Conservation (phyloP, 2,797 vertebrate genomes). For the Hydrolagus colliei region DNA sequence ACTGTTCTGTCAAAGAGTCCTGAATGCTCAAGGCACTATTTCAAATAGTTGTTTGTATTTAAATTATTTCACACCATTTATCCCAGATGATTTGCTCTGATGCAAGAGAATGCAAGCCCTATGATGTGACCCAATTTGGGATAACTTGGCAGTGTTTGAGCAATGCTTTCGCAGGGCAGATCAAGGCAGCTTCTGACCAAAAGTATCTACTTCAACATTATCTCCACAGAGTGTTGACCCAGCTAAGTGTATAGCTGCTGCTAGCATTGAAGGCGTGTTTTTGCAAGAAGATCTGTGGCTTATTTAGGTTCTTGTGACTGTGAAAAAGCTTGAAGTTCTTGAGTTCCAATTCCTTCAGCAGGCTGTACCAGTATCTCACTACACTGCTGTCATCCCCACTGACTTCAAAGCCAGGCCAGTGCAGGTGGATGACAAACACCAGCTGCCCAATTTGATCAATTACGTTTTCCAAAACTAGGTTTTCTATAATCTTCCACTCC, state of each 20-base stretch:
- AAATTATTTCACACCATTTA: background rate
- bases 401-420: slow-evolving; percentile 94
- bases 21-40: background rate
- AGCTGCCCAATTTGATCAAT: slow-evolving; percentile 81
- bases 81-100: background rate
- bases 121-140: background rate
- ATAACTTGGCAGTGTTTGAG: background rate
- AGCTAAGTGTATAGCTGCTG: slow-evolving; percentile 79
- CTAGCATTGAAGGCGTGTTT: slow-evolving; percentile 79
- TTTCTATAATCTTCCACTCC: slow-evolving; percentile 95
- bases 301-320: slow-evolving; percentile 66
- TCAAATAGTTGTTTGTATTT: background rate
- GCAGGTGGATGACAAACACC: slow-evolving; percentile 80
- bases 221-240: slow-evolving; percentile 81
- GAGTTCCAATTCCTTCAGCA: slow-evolving; percentile 78
- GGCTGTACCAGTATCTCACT: slow-evolving; percentile 90
- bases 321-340: slow-evolving; percentile 81
- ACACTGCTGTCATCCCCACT: slow-evolving; percentile 75
- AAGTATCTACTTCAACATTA: slow-evolving; percentile 39
- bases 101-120: background rate
- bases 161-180: background rate
- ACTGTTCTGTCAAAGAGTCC: background rate
- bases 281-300: slow-evolving; percentile 78
- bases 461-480: slow-evolving; percentile 79
- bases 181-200: background rate